phyloP scores from a whole-genome alignment of 2,797 vertebrate genomes.

The Serranus cabrilla region DNA sequence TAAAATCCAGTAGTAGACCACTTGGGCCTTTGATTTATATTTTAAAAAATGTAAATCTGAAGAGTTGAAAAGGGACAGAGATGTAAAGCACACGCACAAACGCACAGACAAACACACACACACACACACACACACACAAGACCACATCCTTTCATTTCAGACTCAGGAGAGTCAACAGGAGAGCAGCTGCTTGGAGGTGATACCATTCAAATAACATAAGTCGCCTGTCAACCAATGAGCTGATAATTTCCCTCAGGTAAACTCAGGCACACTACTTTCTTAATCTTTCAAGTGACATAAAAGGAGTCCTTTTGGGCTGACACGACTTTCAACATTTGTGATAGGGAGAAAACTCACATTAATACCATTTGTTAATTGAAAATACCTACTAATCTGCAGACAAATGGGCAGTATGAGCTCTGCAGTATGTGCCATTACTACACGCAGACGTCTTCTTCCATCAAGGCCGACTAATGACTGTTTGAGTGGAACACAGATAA shows the following conservation, averaged over 20 bases:
- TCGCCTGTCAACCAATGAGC: slow-evolving; percentile 72
- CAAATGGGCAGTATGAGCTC: not conserved
- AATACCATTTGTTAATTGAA: slow-evolving; percentile 54
- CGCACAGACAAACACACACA: slow-evolving; percentile 12
- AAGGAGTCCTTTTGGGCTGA: slow-evolving; percentile 29
- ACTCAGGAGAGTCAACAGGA: slow-evolving; percentile 65
- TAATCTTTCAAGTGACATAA: slow-evolving; percentile 72
- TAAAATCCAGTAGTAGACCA: slow-evolving; percentile 10
- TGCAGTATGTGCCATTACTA: not conserved
- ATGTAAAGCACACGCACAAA: slow-evolving; percentile 29
- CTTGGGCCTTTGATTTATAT: slow-evolving; percentile 8
- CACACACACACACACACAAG: slow-evolving; percentile 14
- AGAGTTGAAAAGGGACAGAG: slow-evolving; percentile 24
- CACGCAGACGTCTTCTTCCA: not conserved
- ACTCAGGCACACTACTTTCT: slow-evolving; percentile 55
- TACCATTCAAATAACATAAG: slow-evolving; percentile 74
- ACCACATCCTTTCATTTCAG: slow-evolving; percentile 38
- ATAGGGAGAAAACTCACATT: slow-evolving; percentile 44
- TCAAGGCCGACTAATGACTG: not conserved
- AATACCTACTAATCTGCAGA: slow-evolving; percentile 20
- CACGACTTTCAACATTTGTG: slow-evolving; percentile 45
- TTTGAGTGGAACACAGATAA: not conserved
- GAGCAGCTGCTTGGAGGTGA: slow-evolving; percentile 76
- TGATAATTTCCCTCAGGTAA: slow-evolving; percentile 81
- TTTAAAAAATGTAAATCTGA: slow-evolving; percentile 36